A percentile compares a stretch with the other conserved stretches of the same genome.
phyloP scores from a whole-genome alignment of 1,140 invertebrate species.

The Lasioglossum albipes region DNA sequence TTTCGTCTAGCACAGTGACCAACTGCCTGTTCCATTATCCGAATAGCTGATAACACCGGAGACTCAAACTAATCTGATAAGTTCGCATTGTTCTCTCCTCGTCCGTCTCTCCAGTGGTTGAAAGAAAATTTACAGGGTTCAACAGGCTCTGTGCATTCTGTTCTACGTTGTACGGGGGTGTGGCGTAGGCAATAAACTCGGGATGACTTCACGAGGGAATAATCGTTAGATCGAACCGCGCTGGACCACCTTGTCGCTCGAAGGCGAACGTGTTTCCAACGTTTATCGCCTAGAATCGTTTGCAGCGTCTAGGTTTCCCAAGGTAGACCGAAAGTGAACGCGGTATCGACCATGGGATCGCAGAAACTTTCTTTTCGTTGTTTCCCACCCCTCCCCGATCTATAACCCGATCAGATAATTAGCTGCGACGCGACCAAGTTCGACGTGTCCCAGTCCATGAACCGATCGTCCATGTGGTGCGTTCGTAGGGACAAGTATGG shows the following conservation, averaged over 20 bases:
- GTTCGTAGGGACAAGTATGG: no score
- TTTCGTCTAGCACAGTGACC: no score
- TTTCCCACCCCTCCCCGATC: background rate
- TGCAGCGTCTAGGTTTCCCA: background rate
- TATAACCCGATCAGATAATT: background rate
- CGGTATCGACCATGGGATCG: background rate
- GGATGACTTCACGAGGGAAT: background rate
- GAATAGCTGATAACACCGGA: no score
- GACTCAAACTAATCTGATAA: no score
- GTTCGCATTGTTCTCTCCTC: no score
- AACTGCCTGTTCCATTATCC: no score
- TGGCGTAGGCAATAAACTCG: background rate
- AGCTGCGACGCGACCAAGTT: background rate
- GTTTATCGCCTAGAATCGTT: background rate
- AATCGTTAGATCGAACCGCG: background rate
- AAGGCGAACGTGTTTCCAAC: background rate
- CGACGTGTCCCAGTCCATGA: no score
- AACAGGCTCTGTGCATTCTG: background rate
- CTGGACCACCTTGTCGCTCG: constrained; percentile 1
- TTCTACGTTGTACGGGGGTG: background rate
- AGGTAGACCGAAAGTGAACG: background rate
- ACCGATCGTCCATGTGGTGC: no score
- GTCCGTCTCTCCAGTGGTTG: no score
- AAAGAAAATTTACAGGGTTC: no score
- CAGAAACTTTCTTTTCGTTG: background rate